Percentiles rank a stretch among this genome's conserved stretches.
Evolutionary conservation across 1,140 invertebrate genomes (phyloP).

Genomic region (Drosophila ambigua): DNA sequence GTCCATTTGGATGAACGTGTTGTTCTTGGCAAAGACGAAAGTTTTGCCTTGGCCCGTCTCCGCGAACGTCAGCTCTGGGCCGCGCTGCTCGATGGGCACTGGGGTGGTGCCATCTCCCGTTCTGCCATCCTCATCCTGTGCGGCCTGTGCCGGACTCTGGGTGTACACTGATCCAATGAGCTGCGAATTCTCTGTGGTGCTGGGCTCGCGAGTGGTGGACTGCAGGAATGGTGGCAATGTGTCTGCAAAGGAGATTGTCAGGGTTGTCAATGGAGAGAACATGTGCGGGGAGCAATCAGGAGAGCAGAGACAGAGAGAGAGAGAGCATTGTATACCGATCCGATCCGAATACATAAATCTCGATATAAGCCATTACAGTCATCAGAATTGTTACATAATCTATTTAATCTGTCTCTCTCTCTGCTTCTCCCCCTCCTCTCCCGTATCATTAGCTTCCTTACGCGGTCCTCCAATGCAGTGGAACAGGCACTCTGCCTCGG

Average conservation of each 20-base stretch:
- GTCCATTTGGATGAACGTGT: constrained; percentile 94
- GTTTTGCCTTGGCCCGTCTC: constrained; percentile 91
- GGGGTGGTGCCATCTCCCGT: constrained; percentile 82
- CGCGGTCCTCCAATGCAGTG: constrained; percentile 86
- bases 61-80: constrained; percentile 91
- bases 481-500: constrained; percentile 88
- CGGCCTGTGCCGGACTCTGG: constrained; percentile 53
- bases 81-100: constrained; percentile 89
- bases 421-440: no score
- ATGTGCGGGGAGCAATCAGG: neutral
- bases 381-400: no score
- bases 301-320: neutral
- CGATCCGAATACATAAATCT: no score
- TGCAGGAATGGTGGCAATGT: constrained; percentile 84
- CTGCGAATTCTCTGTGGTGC: constrained; percentile 84
- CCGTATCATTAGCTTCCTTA: constrained; percentile 61
- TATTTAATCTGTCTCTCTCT: neutral
- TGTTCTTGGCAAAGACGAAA: constrained; percentile 94
- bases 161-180: constrained; percentile 78
- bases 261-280: constrained; percentile 14
- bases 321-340: no score
- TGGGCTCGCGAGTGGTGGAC: constrained; percentile 84
- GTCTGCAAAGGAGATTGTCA: constrained; percentile 55
- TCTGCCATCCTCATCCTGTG: constrained; percentile 40
- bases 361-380: neutral